Conservation (phyloP, 2,888 invertebrate genomes). For the Entomobrya multifasciata region DNA sequence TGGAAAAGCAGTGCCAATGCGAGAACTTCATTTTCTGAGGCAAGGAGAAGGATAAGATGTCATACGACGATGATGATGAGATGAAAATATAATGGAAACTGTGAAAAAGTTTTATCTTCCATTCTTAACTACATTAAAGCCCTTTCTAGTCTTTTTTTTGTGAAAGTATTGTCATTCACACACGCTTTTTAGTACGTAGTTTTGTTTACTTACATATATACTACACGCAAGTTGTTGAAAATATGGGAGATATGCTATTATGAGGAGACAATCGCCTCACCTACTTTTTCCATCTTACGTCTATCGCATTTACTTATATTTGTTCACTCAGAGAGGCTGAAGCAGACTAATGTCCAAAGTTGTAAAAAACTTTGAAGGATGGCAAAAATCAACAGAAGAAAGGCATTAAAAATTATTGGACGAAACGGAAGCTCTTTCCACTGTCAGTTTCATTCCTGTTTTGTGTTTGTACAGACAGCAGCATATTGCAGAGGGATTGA, state of each 20-base stretch:
- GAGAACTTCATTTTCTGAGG: slow-evolving; percentile 17
- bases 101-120: slow-evolving; percentile 58
- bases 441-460: background rate
- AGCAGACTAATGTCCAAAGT: slow-evolving; percentile 19
- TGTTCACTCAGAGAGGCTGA: too few species aligned
- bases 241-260: background rate
- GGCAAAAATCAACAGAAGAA: slow-evolving; percentile 28
- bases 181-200: background rate
- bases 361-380: slow-evolving; percentile 41
- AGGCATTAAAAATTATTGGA: slow-evolving; percentile 39
- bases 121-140: slow-evolving; percentile 44
- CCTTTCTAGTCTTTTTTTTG: slow-evolving; percentile 20
- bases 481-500: background rate
- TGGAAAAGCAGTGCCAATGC: slow-evolving; percentile 36
- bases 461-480: too few species aligned
- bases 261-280: background rate
- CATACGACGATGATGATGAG: slow-evolving; percentile 18
- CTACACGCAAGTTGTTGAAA: background rate
- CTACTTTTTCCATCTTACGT: too few species aligned
- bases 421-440: slow-evolving; percentile 6
- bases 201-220: too few species aligned
- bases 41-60: slow-evolving; percentile 1
- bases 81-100: slow-evolving; percentile 64
- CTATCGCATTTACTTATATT: too few species aligned
- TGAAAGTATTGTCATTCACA: slow-evolving; percentile 45